Percentiles rank a stretch among this genome's conserved stretches.
These are phyloP conservation scores for Saccopteryx leptura DNA, from an alignment of 2,113 vertebrate species.

Conservation along the genomic window DNA sequence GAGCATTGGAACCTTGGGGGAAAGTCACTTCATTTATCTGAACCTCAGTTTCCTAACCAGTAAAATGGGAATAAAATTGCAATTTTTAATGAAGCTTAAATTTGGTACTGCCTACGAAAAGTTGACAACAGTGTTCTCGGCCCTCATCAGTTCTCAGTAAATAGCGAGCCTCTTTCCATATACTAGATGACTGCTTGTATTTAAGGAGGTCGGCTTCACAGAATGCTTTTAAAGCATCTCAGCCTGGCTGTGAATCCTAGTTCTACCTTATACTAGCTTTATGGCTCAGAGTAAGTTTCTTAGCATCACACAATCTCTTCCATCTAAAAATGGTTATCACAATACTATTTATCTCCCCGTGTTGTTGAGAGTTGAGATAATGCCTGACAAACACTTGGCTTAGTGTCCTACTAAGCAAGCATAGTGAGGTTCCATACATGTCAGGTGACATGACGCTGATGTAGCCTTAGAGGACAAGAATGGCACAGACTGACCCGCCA, in stretches of 20 bases:
- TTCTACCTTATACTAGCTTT: neutral
- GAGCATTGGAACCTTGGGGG: neutral
- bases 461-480: neutral
- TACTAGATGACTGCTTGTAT: neutral
- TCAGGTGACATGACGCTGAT: neutral
- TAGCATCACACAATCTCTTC: neutral
- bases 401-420: neutral
- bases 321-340: neutral
- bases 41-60: slow-evolving; percentile 63
- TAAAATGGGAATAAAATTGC: slow-evolving; percentile 61
- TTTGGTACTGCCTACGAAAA: neutral
- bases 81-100: slow-evolving; percentile 3
- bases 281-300: neutral
- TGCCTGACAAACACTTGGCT: neutral
- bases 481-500: neutral
- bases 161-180: neutral
- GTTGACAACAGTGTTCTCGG: neutral
- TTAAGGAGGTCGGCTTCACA: neutral
- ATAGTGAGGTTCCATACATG: neutral
- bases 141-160: neutral
- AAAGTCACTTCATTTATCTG: slow-evolving; percentile 43
- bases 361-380: neutral
- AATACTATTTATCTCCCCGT: neutral
- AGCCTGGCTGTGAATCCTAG: neutral
- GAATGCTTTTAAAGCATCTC: neutral